Evolutionary conservation across 2,797 vertebrate genomes (phyloP), one percentile per base, ranked within the genome.

Genomic region (Aythya fuligula): DNA sequence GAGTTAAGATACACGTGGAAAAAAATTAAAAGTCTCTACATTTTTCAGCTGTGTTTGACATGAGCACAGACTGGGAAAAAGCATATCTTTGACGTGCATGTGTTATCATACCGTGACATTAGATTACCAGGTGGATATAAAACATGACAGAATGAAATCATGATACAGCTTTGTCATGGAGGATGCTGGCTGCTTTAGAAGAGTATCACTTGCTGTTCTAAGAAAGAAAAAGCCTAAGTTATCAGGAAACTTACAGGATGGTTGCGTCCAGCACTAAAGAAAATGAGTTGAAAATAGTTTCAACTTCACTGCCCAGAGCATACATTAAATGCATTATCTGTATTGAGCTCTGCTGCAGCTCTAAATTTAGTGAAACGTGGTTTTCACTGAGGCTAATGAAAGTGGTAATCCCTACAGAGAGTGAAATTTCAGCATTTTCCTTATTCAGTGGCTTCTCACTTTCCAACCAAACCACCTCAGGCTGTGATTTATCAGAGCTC

Each of bases 281-380:
- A 97, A 97, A 97, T 96, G 85, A 95, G 91, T 95, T 94, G 84
- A 95, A 97, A 97, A 97, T 93, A 95, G 89, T 96, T 97, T 97
- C 93, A 85, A 93, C 96, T 94, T 96, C 94, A 93, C 88, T 95
- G 95, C 95, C 88, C 96, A 97, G 86, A 93, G 88, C 95, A 91
- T 91, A 95, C 53, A 96, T 95, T 96, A 96, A 96, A 90, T 94
- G 81, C 56, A 91, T 95, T 95, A 96, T 92, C 95, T 92, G 69
- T 90, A 94, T 67, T 94, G 94, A 96, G 92, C 87, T 92, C 86
- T 95, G 92, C 91, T 96, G 95, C 84, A 87, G 71, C 84, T 95
- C 92, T 94, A 93, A 90, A 96, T 95, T 95, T 93, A 95, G 93
- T 87, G 96, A 97, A 96, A 97, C 91, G 79, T 74, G 77, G 81